These are phyloP conservation scores for Apotomis betuletana DNA, from an alignment of 2,888 invertebrate species.

Conservation along the genomic window DNA sequence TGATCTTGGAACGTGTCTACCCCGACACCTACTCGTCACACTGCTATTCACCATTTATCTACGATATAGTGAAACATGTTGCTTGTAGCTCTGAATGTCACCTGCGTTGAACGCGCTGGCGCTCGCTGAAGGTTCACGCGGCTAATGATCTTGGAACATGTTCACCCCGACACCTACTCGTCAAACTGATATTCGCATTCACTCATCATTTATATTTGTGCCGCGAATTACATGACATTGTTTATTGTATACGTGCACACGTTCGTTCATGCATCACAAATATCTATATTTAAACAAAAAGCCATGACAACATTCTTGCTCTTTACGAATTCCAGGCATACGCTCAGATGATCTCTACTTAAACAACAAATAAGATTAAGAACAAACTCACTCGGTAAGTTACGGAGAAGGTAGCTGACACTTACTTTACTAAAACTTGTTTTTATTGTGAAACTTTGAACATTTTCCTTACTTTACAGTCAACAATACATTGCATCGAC, in stretches of 20 bases:
- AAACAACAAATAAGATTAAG: slow-evolving; percentile 67
- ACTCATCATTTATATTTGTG: background rate
- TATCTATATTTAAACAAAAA: too few species aligned
- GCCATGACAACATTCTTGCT: background rate
- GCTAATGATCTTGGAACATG: slow-evolving; percentile 31
- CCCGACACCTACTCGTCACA: background rate
- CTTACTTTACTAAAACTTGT: slow-evolving; percentile 72
- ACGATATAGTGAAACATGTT: too few species aligned
- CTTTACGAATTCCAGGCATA: slow-evolving; percentile 17
- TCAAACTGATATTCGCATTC: background rate
- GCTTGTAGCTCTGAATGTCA: background rate
- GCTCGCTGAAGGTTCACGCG: slow-evolving; percentile 9
- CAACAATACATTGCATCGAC: slow-evolving; percentile 50
- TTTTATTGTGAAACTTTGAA: slow-evolving; percentile 77
- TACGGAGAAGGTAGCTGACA: slow-evolving; percentile 61
- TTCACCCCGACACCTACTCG: slow-evolving; percentile 5
- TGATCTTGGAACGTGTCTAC: slow-evolving; percentile 31
- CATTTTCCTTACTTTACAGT: slow-evolving; percentile 66
- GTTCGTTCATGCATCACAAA: too few species aligned
- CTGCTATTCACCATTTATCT: background rate
- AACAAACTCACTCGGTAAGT: slow-evolving; percentile 61
- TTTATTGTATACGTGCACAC: too few species aligned
- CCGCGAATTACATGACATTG: background rate
- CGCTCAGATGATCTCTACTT: slow-evolving; percentile 53
- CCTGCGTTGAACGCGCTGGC: background rate